These are phyloP conservation scores for Lasioglossum lativentre DNA, from an alignment of 2,888 invertebrate species.

Conservation along the genomic window DNA sequence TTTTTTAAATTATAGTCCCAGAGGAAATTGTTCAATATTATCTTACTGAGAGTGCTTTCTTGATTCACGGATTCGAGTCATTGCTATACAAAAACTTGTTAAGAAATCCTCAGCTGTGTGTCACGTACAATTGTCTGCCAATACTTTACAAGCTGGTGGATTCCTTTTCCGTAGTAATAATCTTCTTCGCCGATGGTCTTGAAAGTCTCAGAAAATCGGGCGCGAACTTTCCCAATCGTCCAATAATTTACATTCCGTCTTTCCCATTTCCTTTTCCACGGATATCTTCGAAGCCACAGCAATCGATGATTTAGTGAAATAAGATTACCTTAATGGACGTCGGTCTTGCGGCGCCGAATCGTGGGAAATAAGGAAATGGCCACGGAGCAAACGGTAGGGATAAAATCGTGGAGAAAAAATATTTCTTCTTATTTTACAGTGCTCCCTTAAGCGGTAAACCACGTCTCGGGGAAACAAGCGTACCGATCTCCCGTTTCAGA, in stretches of 20 bases:
- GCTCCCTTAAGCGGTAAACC: slow-evolving; percentile 61
- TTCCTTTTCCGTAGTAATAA: background rate
- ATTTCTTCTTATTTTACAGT: slow-evolving; percentile 41
- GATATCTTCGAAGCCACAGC: background rate
- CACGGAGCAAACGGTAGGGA: background rate
- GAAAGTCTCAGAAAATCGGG: background rate
- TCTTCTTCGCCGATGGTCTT: background rate
- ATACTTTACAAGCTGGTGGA: background rate
- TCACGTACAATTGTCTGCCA: background rate
- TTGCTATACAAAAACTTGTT: background rate
- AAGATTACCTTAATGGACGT: background rate
- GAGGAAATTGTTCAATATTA: background rate
- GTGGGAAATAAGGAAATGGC: slow-evolving; percentile 50
- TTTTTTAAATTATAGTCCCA: background rate
- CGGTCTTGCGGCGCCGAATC: slow-evolving; percentile 6
- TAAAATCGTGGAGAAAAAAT: slow-evolving; percentile 39
- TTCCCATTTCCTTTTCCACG: background rate
- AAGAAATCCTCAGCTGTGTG: background rate
- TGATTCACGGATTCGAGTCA: background rate
- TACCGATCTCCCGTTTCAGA: slow-evolving; percentile 56
- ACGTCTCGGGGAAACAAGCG: slow-evolving; percentile 46
- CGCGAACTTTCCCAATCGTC: background rate
- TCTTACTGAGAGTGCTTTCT: background rate
- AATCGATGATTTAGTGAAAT: background rate
- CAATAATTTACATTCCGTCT: background rate